Conservation (phyloP, 1,140 invertebrate genomes). For the Trinorchestia longiramus region DNA sequence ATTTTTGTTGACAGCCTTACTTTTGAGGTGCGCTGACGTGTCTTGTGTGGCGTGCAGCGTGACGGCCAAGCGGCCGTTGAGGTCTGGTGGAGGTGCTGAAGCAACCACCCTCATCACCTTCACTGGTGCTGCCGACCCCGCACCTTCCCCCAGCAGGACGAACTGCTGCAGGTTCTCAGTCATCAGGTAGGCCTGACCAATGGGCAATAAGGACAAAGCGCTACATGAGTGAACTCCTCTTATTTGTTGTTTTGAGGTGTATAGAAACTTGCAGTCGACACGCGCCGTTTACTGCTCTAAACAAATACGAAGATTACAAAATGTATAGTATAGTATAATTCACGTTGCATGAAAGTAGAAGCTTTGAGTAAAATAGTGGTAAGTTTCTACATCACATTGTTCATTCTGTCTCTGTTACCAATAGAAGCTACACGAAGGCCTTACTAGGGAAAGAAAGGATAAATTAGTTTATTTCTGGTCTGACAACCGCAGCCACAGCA, state of each 20-base stretch:
- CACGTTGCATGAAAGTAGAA: no score
- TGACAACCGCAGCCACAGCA: no score
- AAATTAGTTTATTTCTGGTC: no score
- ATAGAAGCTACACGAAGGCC: no score
- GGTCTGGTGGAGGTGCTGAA: conserved; percentile 79
- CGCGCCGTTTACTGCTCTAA: background rate
- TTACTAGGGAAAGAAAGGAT: no score
- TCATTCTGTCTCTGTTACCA: no score
- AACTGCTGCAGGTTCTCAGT: conserved; percentile 89
- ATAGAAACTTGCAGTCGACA: no score
- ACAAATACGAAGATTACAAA: background rate
- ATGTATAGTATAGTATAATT: no score
- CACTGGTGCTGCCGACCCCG: conserved; percentile 73
- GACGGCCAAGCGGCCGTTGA: conserved; percentile 81
- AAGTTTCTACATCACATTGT: no score
- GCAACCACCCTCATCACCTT: conserved; percentile 89
- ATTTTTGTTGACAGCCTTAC: background rate
- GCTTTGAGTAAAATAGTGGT: no score
- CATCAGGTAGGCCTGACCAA: conserved; percentile 81
- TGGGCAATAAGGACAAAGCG: background rate
- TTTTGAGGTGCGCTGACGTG: conserved; percentile 79
- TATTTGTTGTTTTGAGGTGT: no score
- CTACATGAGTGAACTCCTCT: no score
- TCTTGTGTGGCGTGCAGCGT: conserved; percentile 93
- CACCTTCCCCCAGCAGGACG: conserved; percentile 84